phyloP scores from a whole-genome alignment of 2,888 invertebrate species.

The Plebejus melissa region DNA sequence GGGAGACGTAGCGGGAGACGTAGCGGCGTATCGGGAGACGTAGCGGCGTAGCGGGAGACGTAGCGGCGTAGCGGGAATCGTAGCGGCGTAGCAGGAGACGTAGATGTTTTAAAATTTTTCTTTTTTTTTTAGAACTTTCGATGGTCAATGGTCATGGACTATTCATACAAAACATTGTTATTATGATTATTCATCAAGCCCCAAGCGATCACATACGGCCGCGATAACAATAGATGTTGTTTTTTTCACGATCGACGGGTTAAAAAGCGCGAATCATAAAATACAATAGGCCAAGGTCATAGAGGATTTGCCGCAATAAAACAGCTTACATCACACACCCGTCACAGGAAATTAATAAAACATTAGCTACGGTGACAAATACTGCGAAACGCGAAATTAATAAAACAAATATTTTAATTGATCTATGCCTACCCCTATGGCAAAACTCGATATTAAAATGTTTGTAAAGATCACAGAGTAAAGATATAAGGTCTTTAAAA shows the following conservation, averaged over 20 bases:
- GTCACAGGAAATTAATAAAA: constrained; percentile 19
- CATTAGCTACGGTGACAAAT: background rate
- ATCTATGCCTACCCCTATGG: too few species aligned
- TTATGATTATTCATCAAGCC: too few species aligned
- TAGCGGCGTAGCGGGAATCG: too few species aligned
- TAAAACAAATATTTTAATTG: background rate
- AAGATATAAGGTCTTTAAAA: too few species aligned
- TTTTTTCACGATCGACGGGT: too few species aligned
- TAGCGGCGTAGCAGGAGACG: too few species aligned
- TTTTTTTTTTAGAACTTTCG: background rate
- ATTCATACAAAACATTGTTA: background rate
- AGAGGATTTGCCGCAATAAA: constrained; percentile 10
- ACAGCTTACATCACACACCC: constrained; percentile 10
- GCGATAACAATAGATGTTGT: too few species aligned
- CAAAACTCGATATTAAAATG: background rate
- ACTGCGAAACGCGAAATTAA: background rate
- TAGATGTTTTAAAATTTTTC: too few species aligned
- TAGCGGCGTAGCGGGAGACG: too few species aligned
- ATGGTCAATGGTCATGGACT: background rate
- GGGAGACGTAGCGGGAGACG: background rate
- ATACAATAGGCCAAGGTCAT: constrained; percentile 2
- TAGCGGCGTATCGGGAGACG: too few species aligned
- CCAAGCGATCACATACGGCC: too few species aligned
- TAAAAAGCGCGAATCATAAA: background rate
- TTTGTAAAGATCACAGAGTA: too few species aligned